Evolutionary conservation across 2,113 vertebrate species (phyloP).

Genomic region (Mesitornis unicolor): DNA sequence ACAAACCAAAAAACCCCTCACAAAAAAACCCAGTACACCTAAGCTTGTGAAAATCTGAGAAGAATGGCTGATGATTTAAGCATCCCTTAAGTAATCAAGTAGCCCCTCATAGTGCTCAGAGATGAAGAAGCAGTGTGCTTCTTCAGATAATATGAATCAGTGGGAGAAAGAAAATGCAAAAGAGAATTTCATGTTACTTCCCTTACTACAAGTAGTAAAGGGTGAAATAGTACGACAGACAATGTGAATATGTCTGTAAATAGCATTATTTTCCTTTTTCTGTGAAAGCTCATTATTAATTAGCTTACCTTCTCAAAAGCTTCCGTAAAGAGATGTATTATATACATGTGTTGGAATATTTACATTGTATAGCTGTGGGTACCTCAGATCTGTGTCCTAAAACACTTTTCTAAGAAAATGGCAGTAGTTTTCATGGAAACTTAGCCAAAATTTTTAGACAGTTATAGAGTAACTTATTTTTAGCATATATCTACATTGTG

Average conservation of each 20-base stretch:
- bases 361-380: background rate
- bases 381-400: background rate
- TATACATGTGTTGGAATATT: background rate
- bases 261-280: background rate
- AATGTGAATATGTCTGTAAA: background rate
- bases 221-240: background rate
- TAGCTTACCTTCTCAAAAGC: background rate
- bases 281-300: background rate
- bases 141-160: background rate
- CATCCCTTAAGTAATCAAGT: background rate
- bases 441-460: background rate
- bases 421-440: background rate
- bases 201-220: background rate
- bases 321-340: background rate
- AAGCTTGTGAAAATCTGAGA: background rate
- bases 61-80: background rate
- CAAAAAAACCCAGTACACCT: too few species aligned
- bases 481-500: background rate
- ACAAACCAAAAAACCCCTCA: too few species aligned
- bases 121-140: fast-evolving
- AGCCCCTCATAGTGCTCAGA: background rate
- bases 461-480: background rate
- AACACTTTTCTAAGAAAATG: background rate
- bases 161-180: background rate
- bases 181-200: background rate